phyloP scores from a whole-genome alignment of 2,797 vertebrate species.

The Phylloscopus collybita region DNA sequence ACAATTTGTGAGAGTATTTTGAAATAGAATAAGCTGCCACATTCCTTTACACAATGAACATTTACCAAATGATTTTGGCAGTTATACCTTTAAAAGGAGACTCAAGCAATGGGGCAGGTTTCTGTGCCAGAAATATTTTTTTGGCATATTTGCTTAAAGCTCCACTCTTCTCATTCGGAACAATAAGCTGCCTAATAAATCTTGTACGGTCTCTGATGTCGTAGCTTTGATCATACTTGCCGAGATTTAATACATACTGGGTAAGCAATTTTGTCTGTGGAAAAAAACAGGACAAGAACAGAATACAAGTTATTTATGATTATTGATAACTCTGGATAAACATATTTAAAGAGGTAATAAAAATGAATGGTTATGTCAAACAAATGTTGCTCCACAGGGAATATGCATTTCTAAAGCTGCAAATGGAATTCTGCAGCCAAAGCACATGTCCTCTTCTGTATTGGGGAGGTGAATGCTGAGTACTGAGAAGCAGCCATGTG shows the following conservation, averaged over 20 bases:
- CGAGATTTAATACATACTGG: conserved; percentile 97
- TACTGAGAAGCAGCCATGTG: conserved; percentile 85
- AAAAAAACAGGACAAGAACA: conserved; percentile 78
- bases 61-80: conserved; percentile 53
- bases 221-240: conserved; percentile 98
- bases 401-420: conserved; percentile 88
- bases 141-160: conserved; percentile 96
- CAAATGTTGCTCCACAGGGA: conserved; percentile 87
- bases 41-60: conserved; percentile 43
- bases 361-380: conserved; percentile 91
- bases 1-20: conserved; percentile 35
- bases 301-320: conserved; percentile 93
- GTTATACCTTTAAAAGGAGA: conserved; percentile 95
- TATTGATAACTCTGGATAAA: conserved; percentile 97
- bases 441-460: conserved; percentile 83
- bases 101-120: conserved; percentile 93
- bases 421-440: conserved; percentile 87
- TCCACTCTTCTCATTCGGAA: conserved; percentile 94
- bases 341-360: conserved; percentile 94
- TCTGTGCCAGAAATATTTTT: conserved; percentile 93
- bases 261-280: conserved; percentile 96
- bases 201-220: conserved; percentile 98
- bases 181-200: conserved; percentile 98
- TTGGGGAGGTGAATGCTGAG: conserved; percentile 85
- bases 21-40: conserved; percentile 19